Conservation (phyloP, 2,797 vertebrate species). For the Semotilus atromaculatus region DNA sequence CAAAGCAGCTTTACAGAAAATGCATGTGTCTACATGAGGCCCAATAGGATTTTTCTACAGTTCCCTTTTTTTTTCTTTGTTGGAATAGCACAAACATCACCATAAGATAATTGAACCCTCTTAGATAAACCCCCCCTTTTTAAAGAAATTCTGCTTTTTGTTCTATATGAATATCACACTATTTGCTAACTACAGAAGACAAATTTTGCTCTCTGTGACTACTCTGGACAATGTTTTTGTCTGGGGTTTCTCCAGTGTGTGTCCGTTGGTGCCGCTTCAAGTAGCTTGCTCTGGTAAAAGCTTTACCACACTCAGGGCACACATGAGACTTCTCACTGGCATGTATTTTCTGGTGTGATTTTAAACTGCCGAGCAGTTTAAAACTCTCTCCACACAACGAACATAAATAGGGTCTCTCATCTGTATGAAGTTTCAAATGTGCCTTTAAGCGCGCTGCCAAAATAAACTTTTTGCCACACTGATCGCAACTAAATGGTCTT, state of each 20-base stretch:
- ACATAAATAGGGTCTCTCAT: constrained; percentile 7
- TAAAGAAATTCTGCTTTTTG: not conserved
- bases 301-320: constrained; percentile 34
- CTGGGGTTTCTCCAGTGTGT: constrained; percentile 16
- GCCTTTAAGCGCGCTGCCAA: not conserved
- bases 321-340: constrained; percentile 18
- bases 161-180: not conserved
- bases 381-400: constrained; percentile 4
- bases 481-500: constrained; percentile 8
- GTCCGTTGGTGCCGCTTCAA: constrained; percentile 27
- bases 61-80: not conserved
- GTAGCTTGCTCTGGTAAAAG: constrained; percentile 32
- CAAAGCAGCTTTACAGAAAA: too few species aligned
- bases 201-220: not conserved
- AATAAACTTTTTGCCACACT: constrained; percentile 23
- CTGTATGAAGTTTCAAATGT: constrained; percentile 1
- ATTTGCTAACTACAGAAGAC: not conserved
- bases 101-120: not conserved
- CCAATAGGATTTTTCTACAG: not conserved
- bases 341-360: constrained; percentile 21
- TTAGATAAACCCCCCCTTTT: not conserved
- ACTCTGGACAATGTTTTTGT: not conserved
- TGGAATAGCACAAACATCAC: not conserved
- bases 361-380: not conserved
- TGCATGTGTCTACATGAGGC: too few species aligned